Evolutionary conservation across 2,113 vertebrate species (phyloP).

Genomic region (Rhineura floridana): DNA sequence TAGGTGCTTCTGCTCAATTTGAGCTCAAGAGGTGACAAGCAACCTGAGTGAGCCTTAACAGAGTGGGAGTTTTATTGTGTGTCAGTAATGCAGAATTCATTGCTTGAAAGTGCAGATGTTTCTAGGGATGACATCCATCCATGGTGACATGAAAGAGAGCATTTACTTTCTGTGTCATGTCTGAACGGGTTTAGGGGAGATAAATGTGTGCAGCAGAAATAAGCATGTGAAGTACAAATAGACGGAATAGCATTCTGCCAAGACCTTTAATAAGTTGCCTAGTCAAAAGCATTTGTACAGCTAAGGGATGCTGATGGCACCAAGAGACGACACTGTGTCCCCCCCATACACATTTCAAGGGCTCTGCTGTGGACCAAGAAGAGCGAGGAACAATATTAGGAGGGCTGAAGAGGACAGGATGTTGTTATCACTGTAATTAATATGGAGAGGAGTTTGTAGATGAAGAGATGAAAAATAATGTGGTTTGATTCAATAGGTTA

Average conservation of each 20-base stretch:
- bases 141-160: conserved; percentile 56
- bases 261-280: conserved; percentile 32
- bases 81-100: conserved; percentile 64
- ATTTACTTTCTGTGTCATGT: conserved; percentile 49
- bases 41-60: conserved; percentile 42
- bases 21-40: conserved; percentile 51
- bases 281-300: conserved; percentile 29
- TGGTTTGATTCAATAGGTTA: background rate
- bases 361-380: background rate
- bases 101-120: conserved; percentile 47
- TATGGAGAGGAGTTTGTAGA: fast-evolving
- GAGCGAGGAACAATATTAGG: conserved; percentile 12
- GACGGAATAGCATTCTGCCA: conserved; percentile 27
- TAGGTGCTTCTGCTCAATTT: conserved; percentile 20
- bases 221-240: conserved; percentile 57
- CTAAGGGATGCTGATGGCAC: conserved; percentile 7
- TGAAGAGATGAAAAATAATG: background rate
- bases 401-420: background rate
- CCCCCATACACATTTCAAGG: background rate
- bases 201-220: conserved; percentile 57
- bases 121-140: conserved; percentile 62
- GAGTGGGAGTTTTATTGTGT: conserved; percentile 44
- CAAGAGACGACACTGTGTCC: conserved; percentile 16
- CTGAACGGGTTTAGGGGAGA: conserved; percentile 56
- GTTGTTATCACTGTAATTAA: background rate